Evolutionary conservation across 1,140 invertebrate species (phyloP).

Genomic region (Rhysida immarginata): DNA sequence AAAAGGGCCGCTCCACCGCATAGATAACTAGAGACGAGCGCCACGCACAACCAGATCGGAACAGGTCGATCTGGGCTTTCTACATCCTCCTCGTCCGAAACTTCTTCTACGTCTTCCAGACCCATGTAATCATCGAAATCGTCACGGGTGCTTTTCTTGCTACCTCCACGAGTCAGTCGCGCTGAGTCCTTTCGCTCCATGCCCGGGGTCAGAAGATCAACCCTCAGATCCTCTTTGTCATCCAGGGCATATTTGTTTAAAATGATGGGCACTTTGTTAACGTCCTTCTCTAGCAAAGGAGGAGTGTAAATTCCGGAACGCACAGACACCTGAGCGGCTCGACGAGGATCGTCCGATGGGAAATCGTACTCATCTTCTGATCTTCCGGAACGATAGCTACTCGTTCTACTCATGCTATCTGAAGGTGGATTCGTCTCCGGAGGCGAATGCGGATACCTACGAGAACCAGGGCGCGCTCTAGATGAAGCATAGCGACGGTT

Average conservation of each 20-base stretch:
- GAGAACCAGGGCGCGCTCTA: not conserved
- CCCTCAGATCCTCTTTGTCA: conserved; percentile 11
- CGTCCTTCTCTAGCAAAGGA: not conserved
- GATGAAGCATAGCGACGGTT: conserved; percentile 2
- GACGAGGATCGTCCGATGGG: not conserved
- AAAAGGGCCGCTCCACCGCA: conserved; percentile 74
- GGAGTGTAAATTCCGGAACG: not conserved
- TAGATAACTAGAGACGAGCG: conserved; percentile 76
- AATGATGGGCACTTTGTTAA: conserved; percentile 11
- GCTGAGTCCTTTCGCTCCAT: not conserved
- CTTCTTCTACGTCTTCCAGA: conserved; percentile 10
- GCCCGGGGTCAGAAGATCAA: not conserved
- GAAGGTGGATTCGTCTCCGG: not conserved
- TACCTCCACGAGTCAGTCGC: not conserved
- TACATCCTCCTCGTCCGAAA: conserved; percentile 3
- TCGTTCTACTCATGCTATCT: not conserved
- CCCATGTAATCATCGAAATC: conserved; percentile 5
- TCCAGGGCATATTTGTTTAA: conserved; percentile 17
- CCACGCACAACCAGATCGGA: conserved; percentile 79
- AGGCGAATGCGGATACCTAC: not conserved
- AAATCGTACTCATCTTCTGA: not conserved
- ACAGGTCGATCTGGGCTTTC: conserved; percentile 17
- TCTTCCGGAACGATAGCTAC: not conserved
- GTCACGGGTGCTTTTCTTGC: not conserved
- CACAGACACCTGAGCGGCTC: not conserved